These are phyloP conservation scores for Lanius ludovicianus DNA, from an alignment of 2,113 vertebrate genomes.

Conservation along the genomic window DNA sequence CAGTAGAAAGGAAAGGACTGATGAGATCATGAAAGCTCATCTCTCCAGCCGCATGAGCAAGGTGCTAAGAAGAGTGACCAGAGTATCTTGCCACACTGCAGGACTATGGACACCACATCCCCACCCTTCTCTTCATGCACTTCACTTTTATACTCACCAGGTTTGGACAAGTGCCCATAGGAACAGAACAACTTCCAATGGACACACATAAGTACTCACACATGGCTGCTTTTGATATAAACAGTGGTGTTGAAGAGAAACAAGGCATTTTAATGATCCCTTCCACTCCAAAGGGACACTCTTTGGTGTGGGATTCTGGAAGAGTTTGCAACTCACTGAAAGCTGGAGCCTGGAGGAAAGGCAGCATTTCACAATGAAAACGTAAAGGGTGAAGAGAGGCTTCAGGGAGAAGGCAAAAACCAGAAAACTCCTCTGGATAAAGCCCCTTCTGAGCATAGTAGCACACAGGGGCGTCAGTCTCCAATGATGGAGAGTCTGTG, in stretches of 20 bases:
- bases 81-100: slow-evolving; percentile 64
- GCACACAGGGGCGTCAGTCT: background rate
- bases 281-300: background rate
- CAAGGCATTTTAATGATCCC: background rate
- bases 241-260: background rate
- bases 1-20: background rate
- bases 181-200: background rate
- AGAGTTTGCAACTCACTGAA: background rate
- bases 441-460: background rate
- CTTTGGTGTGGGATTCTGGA: background rate
- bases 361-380: background rate
- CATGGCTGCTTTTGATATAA: background rate
- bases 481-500: background rate
- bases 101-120: slow-evolving; percentile 60
- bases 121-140: slow-evolving; percentile 26
- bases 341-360: background rate
- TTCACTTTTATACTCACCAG: slow-evolving; percentile 76
- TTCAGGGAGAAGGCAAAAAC: background rate
- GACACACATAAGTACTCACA: background rate
- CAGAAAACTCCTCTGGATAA: background rate
- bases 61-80: slow-evolving; percentile 67
- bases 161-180: slow-evolving; percentile 77
- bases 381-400: background rate
- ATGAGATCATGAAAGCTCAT: background rate
- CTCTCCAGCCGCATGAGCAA: background rate